A percentile compares a stretch with the other conserved stretches of the same genome.
These are phyloP conservation scores for Prionchulus punctatus DNA, from an alignment of 2,888 invertebrate species.

Conservation along the genomic window DNA sequence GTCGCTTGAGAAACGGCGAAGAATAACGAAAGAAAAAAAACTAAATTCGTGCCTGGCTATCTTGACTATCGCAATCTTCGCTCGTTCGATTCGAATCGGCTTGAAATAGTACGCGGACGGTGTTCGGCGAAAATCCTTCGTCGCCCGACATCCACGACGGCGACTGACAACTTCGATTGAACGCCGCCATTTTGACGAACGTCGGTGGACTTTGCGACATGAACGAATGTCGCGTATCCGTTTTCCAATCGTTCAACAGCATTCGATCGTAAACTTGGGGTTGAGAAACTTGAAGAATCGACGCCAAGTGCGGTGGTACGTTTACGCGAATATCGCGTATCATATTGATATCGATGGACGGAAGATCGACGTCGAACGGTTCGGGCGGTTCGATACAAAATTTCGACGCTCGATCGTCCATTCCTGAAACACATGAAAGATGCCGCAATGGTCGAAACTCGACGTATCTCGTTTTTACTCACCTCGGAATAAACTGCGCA, in stretches of 20 bases:
- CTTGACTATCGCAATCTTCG: too few species aligned
- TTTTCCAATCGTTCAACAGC: background rate
- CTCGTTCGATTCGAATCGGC: too few species aligned
- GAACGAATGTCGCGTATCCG: background rate
- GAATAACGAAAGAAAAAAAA: too few species aligned
- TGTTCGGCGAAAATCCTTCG: too few species aligned
- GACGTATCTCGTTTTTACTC: background rate
- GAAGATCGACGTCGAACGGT: slow-evolving; percentile 8
- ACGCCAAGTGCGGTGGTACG: slow-evolving; percentile 7
- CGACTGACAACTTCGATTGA: background rate
- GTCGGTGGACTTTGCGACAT: background rate
- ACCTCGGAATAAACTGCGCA: slow-evolving; percentile 10
- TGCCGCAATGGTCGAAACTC: background rate
- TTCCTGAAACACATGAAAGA: background rate
- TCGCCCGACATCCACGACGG: background rate
- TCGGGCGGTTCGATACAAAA: slow-evolving; percentile 7
- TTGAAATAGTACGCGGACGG: too few species aligned
- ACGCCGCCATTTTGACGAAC: background rate
- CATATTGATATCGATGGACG: background rate
- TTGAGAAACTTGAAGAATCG: background rate
- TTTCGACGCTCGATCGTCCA: slow-evolving; percentile 8
- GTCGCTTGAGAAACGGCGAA: too few species aligned
- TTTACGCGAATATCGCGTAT: slow-evolving; percentile 1
- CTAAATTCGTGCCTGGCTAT: too few species aligned
- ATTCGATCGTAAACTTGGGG: background rate